Evolutionary conservation across 2,888 invertebrate genomes (phyloP).

Genomic region (Blastobasis lacticolella): DNA sequence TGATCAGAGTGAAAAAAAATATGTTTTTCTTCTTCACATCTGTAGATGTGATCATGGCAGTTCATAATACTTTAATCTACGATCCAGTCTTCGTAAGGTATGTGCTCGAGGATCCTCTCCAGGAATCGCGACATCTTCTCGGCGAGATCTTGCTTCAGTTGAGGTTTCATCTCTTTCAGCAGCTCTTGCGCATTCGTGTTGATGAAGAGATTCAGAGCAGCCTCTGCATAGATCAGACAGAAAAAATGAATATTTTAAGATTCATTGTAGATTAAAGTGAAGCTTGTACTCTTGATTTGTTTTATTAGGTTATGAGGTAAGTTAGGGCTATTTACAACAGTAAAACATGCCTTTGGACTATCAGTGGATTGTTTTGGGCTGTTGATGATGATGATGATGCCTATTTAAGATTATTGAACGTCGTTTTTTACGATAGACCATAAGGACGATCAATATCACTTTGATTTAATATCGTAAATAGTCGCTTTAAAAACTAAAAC

Average conservation of each 20-base stretch:
- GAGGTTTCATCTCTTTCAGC: constrained; percentile 90
- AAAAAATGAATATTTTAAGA: background rate
- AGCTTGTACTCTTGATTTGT: no score
- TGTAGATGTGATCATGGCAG: background rate
- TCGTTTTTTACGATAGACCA: no score
- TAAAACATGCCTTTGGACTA: no score
- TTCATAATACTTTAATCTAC: constrained; percentile 36
- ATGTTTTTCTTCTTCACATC: background rate
- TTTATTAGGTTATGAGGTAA: no score
- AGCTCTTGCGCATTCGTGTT: constrained; percentile 90
- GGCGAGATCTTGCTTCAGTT: constrained; percentile 83
- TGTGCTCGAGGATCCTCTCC: constrained; percentile 81
- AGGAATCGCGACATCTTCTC: constrained; percentile 84
- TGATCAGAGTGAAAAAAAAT: background rate
- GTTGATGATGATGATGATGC: no score
- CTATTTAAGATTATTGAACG: no score
- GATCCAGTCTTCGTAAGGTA: constrained; percentile 87
- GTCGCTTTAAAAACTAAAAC: no score
- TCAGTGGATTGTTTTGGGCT: no score
- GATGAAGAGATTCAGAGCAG: constrained; percentile 88
- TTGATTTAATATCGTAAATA: no score
- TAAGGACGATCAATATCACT: no score
- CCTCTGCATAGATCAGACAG: constrained; percentile 71
- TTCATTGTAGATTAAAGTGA: background rate
- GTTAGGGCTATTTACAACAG: no score